Conservation (phyloP, 2,113 vertebrate genomes). For the Vidua macroura region DNA sequence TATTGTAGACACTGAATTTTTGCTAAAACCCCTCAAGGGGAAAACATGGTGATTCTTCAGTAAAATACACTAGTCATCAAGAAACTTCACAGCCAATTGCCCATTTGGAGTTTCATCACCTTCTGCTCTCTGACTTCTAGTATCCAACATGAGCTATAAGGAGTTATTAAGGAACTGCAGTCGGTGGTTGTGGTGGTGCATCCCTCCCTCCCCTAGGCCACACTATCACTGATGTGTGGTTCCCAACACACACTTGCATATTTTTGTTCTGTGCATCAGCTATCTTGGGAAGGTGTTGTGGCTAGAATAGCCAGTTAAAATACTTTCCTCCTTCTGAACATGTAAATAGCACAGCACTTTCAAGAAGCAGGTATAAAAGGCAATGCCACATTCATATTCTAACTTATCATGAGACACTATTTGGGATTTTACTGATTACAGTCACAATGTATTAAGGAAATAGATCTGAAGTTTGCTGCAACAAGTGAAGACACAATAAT, state of each 20-base stretch:
- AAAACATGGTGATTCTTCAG: background rate
- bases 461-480: background rate
- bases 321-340: background rate
- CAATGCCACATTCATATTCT: background rate
- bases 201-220: background rate
- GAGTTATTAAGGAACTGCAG: background rate
- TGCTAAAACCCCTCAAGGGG: background rate
- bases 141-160: background rate
- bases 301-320: background rate
- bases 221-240: rapidly evolving
- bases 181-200: background rate
- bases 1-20: background rate
- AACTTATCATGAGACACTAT: background rate
- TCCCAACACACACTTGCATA: background rate
- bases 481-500: background rate
- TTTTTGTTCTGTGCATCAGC: background rate
- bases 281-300: background rate
- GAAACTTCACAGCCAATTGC: background rate
- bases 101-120: background rate
- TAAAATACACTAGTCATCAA: background rate
- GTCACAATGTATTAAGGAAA: background rate
- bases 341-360: background rate
- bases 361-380: background rate
- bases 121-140: background rate
- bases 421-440: background rate